Evolutionary conservation across 2,113 vertebrate species (phyloP).

Genomic region (Melanocharis versteri): DNA sequence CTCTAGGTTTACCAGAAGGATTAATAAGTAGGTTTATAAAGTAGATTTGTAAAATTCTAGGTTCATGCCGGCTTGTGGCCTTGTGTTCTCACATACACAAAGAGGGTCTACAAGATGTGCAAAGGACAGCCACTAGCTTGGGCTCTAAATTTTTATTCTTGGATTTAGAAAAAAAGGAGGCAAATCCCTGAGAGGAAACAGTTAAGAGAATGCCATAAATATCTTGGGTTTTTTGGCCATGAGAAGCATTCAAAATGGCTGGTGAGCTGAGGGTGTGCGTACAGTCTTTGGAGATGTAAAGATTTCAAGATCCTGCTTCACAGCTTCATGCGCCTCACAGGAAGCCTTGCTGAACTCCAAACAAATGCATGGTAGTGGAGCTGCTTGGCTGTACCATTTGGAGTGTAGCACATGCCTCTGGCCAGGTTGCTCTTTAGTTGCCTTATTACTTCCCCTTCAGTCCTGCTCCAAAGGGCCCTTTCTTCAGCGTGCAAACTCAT

Average conservation of each 20-base stretch:
- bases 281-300: fast-evolving
- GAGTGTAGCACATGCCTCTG: fast-evolving
- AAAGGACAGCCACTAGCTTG: neutral
- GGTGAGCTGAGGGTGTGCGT: fast-evolving
- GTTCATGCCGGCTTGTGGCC: neutral
- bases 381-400: neutral
- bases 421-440: neutral
- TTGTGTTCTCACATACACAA: neutral
- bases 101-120: neutral
- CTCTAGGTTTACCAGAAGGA: neutral
- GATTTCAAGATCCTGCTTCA: neutral
- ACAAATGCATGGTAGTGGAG: neutral
- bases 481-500: neutral
- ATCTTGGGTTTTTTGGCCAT: neutral
- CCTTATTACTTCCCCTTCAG: neutral
- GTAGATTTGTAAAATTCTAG: neutral
- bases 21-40: neutral
- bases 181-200: neutral
- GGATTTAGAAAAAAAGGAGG: neutral
- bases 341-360: neutral
- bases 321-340: neutral
- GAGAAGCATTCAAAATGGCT: neutral
- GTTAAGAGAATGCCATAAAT: neutral
- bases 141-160: neutral
- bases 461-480: neutral